Base-by-base conservation (phyloP, 2,888 invertebrate species). In the Ochropleura leucogaster region DNA sequence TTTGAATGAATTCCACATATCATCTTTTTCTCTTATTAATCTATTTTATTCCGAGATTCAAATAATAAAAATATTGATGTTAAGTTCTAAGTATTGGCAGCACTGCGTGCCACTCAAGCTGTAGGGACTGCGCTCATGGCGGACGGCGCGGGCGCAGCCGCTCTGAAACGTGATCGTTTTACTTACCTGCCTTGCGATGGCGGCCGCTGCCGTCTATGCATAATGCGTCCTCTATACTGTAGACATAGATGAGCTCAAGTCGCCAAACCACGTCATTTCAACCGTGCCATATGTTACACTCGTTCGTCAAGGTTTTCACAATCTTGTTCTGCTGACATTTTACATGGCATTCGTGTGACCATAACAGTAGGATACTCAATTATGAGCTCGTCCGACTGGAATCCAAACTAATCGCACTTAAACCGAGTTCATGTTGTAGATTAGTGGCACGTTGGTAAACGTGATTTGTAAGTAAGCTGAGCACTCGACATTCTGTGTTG, bases 121-220 rank as follows among this genome's bases (percentile, higher is more conserved):
- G 80, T 76, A 79, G 75, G 75, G 60, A 57, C 42, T 72, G 64
- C 68, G 68, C 63, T 74, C 55, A 67, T 72, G 80, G 53, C 76
- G 74, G 68, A 63, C n/a, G 42, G 40, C 65, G 88, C 84, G 72
- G 64, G 85, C 90, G 89, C 89, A 88, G 88, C 85, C 87, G 81
- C 86, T 83, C 83, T 85, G 90, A 92, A 93, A 93, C 91, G 91
- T 92, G 93, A 93, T 92, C 90, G 88, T 87, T 90, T 90, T 91
- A 90, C 91, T 89, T 91, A 90, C 91, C 90, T 91, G 62, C 62
- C 62, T n/a, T 89, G 77, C 83, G 74, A 69, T 20, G 77, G 74
- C 84, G 81, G 79, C 74, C 84, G 81, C 72, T 84, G 81, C 72
- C 72, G 78, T 77, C 84, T 80, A 80, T 83, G 84, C 85, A 85